A percentile compares a stretch with the other conserved stretches of the same genome.
phyloP scores from a whole-genome alignment of 1,140 invertebrate species.

The Leguminivora glycinivorella region DNA sequence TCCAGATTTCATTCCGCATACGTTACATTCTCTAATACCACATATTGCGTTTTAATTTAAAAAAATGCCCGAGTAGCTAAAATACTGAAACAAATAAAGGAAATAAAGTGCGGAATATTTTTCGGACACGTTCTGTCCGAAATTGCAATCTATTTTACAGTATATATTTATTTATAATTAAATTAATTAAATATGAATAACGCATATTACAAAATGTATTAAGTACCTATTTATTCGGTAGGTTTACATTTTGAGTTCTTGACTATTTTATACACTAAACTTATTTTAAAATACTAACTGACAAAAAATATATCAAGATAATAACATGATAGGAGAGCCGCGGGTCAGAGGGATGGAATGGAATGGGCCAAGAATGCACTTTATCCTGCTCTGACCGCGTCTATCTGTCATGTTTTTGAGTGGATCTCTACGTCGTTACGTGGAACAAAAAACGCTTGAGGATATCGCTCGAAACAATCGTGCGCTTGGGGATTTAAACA shows the following conservation, averaged over 20 bases:
- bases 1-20: too few species aligned
- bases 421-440: constrained; percentile 17
- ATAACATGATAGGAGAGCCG: constrained; percentile 27
- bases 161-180: too few species aligned
- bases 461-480: constrained; percentile 14
- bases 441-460: not conserved
- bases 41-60: too few species aligned
- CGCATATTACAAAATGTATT: too few species aligned
- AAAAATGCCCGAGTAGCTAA: too few species aligned
- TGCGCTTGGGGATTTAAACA: not conserved
- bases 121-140: too few species aligned
- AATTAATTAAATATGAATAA: too few species aligned
- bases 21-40: too few species aligned
- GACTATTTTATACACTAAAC: not conserved
- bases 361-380: constrained; percentile 23
- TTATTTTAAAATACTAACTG: constrained; percentile 15
- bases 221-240: too few species aligned
- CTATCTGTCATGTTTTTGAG: constrained; percentile 27
- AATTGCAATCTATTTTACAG: not conserved
- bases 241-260: too few species aligned
- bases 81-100: too few species aligned
- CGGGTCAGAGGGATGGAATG: constrained; percentile 27
- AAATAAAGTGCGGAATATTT: too few species aligned
- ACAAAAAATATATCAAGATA: constrained; percentile 26
- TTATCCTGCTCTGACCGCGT: constrained; percentile 22